Percentiles rank a stretch among this genome's conserved stretches.
Conservation (phyloP, 1,140 invertebrate species). For the Nasonia vitripennis region DNA sequence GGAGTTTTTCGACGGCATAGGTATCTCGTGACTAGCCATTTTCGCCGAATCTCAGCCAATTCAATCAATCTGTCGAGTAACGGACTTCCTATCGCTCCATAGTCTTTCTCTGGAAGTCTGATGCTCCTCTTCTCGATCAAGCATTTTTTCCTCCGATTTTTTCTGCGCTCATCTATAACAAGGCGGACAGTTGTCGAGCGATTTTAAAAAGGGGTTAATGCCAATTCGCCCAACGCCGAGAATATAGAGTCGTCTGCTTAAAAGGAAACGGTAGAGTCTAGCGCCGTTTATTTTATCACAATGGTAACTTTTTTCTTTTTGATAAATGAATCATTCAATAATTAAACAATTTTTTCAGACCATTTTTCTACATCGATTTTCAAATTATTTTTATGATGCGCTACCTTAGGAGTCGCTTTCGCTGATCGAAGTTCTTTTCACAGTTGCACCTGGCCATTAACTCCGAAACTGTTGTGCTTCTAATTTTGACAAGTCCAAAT, state of each 20-base stretch:
- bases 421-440: background rate
- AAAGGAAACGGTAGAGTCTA: too few species aligned
- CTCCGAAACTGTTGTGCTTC: background rate
- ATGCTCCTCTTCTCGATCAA: background rate
- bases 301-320: too few species aligned
- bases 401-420: too few species aligned
- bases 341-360: too few species aligned
- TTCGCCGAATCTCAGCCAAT: conserved; percentile 27
- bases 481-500: conserved; percentile 41
- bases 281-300: too few species aligned
- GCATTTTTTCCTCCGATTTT: conserved; percentile 29
- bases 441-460: background rate
- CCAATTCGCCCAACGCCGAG: too few species aligned
- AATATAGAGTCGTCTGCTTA: too few species aligned
- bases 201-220: background rate
- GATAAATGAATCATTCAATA: too few species aligned
- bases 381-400: too few species aligned
- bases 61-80: background rate
- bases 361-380: too few species aligned
- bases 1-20: conserved; percentile 65
- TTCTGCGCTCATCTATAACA: background rate
- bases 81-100: background rate
- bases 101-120: conserved; percentile 3
- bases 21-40: conserved; percentile 68
- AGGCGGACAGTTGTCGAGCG: background rate